Base-by-base conservation (phyloP, 2,888 invertebrate species). In the Pachycephus smyrnensis region DNA sequence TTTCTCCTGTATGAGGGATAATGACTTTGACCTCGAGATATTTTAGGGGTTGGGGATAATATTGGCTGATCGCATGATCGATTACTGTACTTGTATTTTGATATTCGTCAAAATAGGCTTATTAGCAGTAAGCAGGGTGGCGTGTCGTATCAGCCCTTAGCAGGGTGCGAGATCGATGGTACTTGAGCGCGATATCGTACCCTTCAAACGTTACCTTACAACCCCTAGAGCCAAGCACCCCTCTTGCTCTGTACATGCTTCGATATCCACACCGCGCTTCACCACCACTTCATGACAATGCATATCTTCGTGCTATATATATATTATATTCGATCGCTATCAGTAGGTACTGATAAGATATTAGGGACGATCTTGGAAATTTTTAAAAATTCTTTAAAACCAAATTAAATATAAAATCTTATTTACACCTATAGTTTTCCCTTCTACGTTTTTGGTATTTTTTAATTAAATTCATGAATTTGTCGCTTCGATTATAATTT, bases 91-190 rank as follows among this genome's bases (percentile, higher is more conserved):
- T 55, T 55, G 6, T 55, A 55, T 55, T 23, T 55, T 55, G 55
- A 23, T 23, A 32, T 30, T 33, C 71, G 12, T 32, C 30, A 31
- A 74, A 74, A 75, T 40, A 32, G 73, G 69, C 32, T 77, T 75
- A 79, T 79, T 77, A 79, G 79, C 78, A 68, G 74, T 36, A 71
- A 77, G 75, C 33, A 77, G 77, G 76, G 81, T 80, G 81, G 69
- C 88, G 89, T 89, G 89, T 89, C 89, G 81, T 89, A 89, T 89
- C 89, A 86, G 84, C 85, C 84, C 89, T 84, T 85, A 84, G 80
- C 83, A 84, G 82, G 83, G 84, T 81, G 81, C 82, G 84, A 82
- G 86, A 85, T 88, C 88, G 88, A 90, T 90, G 89, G 77, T 85
- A 82, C 90, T 90, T 84, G 86, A 89, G 79, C 85, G 82, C 84